Base-by-base conservation (phyloP, 2,113 vertebrate genomes). In the Callospermophilus lateralis region DNA sequence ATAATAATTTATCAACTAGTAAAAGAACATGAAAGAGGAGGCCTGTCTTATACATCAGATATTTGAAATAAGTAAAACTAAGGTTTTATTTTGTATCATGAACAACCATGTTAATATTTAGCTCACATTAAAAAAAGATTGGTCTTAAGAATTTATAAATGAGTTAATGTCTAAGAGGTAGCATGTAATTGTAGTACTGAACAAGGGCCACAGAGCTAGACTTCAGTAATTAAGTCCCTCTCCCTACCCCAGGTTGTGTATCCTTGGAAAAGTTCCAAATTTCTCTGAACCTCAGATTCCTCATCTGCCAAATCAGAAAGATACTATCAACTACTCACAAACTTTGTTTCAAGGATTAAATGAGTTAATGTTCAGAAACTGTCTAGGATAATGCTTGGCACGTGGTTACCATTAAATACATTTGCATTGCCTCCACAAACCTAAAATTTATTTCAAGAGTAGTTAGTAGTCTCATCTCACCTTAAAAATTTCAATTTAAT, bases 361-460 rank as follows among this genome's bases (percentile, higher is more conserved):
- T 42, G 22, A 81, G 24, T 80, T 63, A 55, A 72, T 20, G 90
- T 20, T 68, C 19, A 67, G 4, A 15, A 77, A 72, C 7, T 32
- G 1, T 39, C 28, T 55, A 80, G 11, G 92, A 84, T 22, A 77
- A 72, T 39, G 1, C 1, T 10, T 77, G 10, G 26, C 53, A 45
- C 1, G 8, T 6, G 12, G 15, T 53, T 67, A 51, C 58, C 58
- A 51, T 79, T 76, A 77, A 67, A 61, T 63, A 72, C 8, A 72
- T 74, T 92, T 74, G 8, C 5, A 77, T 96, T 96, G 78, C 55
- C 32, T 67, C 8, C 11, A 63, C 39, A 72, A 84, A 87, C 2
- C 7, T 55, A 84, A 91, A 86, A 73, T 93, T 86, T 79, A 94
- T 78, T 76, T 96, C 68, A 93, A 53, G 19, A 93, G 55, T 45